Evolutionary conservation across 2,888 invertebrate genomes (phyloP), one percentile per base, ranked within the genome.

Genomic region (Rotaria macrura): DNA sequence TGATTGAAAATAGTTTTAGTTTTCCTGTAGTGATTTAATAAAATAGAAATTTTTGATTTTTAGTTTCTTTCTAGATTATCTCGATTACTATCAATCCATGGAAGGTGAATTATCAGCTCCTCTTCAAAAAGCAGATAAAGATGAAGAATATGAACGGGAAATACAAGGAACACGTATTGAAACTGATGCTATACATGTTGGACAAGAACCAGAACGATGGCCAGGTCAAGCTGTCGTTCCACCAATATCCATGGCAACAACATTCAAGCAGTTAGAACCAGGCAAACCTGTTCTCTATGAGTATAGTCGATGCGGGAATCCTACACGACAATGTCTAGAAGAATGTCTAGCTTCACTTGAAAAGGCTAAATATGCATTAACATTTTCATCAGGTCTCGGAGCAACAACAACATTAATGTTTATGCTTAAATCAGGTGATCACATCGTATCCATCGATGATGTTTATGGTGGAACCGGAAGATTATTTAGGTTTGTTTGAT

Each of bases 231-330:
- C 95, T 84, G 95, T 98, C 7, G 94, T 98, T 40, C 94, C 96
- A 17, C 96, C 96, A 0, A 94, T 99, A 89, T 94, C 95, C 0
- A 92, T 94, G 89, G 94, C 97, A 2, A 96, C 98, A 2, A 99
- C 97, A 38, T 99, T 94, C 90, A 94, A 95, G 89, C 97, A 98
- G 90, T 93, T 93, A 87, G 94, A 93, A 34, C 97, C 97, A 1
- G 95, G 93, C 23, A 92, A 95, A 89, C 94, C 94, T 89, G 93
- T 93, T 95, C 94, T 95, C 84, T 97, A 92, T 91, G 96, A 96
- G 88, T 98, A 98, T 91, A 94, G 95, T 0, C 93, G 98, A 89
- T 95, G 95, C 89, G 96, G 96, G 55, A 99, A 99, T 92, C 98
- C 99, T 43, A 95, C 96, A 0, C 93, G 98, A 87, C 93, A 94